Percentiles rank a stretch among this genome's conserved stretches.
Conservation (phyloP, 2,888 invertebrate genomes). For the Drosophila kambysellisi region DNA sequence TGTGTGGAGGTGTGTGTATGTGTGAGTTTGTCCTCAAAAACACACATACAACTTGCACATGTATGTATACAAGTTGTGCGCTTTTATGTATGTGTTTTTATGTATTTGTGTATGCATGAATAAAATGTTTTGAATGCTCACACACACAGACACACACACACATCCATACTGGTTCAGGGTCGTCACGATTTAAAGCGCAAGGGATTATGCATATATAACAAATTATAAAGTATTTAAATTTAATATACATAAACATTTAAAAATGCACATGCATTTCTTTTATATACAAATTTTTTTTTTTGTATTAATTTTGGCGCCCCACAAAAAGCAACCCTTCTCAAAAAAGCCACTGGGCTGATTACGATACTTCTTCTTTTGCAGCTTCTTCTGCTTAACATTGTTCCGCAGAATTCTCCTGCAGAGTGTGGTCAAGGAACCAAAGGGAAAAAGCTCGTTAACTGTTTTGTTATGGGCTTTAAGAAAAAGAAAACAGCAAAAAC, state of each 20-base stretch:
- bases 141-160: background rate
- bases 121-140: conserved; percentile 3
- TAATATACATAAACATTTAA: background rate
- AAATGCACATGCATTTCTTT: background rate
- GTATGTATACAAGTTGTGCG: conserved; percentile 1
- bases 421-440: conserved; percentile 31
- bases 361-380: conserved; percentile 14
- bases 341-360: conserved; percentile 25
- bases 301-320: background rate
- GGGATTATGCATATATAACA: background rate
- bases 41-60: background rate
- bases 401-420: conserved; percentile 41
- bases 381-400: conserved; percentile 35
- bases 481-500: background rate
- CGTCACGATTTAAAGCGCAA: background rate
- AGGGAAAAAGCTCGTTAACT: conserved; percentile 63
- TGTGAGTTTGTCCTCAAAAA: background rate
- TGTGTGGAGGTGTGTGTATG: background rate
- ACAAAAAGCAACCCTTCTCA: background rate
- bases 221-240: background rate
- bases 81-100: conserved; percentile 1
- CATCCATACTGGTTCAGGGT: background rate
- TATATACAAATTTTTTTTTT: background rate
- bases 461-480: conserved; percentile 62
- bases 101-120: conserved; percentile 1